A percentile compares a stretch with the other conserved stretches of the same genome.
Evolutionary conservation across 2,888 invertebrate species (phyloP).

Genomic region (Oligia latruncula): DNA sequence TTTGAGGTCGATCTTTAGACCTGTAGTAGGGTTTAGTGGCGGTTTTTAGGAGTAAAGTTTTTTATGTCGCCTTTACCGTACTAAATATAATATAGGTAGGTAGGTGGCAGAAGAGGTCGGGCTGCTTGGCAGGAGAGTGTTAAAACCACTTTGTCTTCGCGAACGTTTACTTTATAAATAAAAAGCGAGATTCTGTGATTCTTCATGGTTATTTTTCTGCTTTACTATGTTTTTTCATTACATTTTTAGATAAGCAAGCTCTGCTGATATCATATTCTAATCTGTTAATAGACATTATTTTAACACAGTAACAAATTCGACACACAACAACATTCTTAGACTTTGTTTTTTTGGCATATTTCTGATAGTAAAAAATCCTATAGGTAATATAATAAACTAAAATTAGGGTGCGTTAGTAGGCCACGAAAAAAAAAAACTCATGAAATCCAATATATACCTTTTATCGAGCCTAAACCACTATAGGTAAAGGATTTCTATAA

Average conservation of each 20-base stretch:
- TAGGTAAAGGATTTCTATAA: too few species aligned
- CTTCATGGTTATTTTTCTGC: background rate
- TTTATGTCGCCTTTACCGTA: conserved; percentile 31
- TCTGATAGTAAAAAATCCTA: background rate
- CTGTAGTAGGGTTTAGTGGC: conserved; percentile 40
- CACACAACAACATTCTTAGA: background rate
- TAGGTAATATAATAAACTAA: too few species aligned
- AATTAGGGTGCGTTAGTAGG: too few species aligned
- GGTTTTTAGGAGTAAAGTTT: conserved; percentile 45
- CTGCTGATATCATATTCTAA: background rate
- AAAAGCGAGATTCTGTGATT: background rate
- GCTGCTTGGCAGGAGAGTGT: conserved; percentile 3
- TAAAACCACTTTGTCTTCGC: background rate
- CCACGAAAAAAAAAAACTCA: too few species aligned
- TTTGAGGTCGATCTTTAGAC: conserved; percentile 57
- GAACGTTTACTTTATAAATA: background rate
- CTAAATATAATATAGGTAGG: conserved; percentile 8
- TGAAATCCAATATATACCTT: too few species aligned
- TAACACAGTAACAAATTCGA: background rate
- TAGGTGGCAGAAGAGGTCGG: background rate
- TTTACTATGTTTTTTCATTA: background rate
- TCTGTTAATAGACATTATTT: background rate
- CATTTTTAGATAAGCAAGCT: background rate
- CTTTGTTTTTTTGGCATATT: background rate
- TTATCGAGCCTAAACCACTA: too few species aligned